Base-by-base conservation (phyloP, 23 tunicate species). In the Trididemnum nubilum region DNA sequence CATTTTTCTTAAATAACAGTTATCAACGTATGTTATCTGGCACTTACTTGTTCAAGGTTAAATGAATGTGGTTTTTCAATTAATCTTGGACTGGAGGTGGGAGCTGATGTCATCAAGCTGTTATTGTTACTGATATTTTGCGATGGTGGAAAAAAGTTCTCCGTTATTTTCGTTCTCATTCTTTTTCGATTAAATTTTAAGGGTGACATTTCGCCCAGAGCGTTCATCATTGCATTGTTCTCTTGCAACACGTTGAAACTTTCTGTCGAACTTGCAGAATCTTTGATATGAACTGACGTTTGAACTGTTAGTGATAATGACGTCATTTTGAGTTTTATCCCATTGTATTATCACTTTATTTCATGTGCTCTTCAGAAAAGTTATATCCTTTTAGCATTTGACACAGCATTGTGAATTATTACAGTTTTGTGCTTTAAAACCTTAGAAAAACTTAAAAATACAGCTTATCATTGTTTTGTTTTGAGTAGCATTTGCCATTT, bases 111-210 rank as follows among this genome's bases (percentile, higher is more conserved):
- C 63, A 76, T 26, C 67, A 89, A 51, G 44, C 94, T 89, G 72
- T 89, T 89, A 51, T 89, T 89, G 69, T 89, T 89, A 73, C 94
- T 89, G 59, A 89, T 78, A 39, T 89, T 89, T 27, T 78, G 65
- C 1, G 94, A 89, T 15, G 78, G 39, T 15, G 25, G 24, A 4
- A 23, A 63, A 23, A 23, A 63, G 69, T 7, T 63, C 7, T 15
- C 28, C 28, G 19, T 24, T 15, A 63, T 19, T 23, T 63, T 63
- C 4, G 27, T 23, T 63, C 23, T 63, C 4, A 21, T 23, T 63
- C 28, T 63, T 23, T 23, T 63, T 24, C 23, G 25, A 15, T 63
- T 28, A 63, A 15, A n/a, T 33, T 67, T 67, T 38, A 61, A 12
- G 15, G 74, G 12, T 9, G 25, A 2, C 37, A 67, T n/a, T 4